phyloP scores from a whole-genome alignment of 2,888 invertebrate genomes.

The Pristionchus exspectatus region DNA sequence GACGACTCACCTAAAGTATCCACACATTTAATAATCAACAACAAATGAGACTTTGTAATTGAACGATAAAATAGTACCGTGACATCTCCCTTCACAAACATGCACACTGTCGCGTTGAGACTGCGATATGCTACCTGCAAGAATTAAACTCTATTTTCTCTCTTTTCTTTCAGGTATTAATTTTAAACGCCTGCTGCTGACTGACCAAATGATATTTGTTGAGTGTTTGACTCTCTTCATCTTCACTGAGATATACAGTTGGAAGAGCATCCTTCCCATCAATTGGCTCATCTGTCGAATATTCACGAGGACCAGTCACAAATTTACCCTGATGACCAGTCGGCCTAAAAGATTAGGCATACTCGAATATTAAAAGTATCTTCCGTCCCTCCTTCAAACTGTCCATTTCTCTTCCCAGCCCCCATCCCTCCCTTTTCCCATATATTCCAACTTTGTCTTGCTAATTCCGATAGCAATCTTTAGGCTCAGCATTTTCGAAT shows the following conservation, averaged over 20 bases:
- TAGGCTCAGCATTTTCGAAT: background rate
- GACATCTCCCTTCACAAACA: constrained; percentile 83
- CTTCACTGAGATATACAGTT: constrained; percentile 13
- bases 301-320: constrained; percentile 54
- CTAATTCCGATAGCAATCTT: background rate
- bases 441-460: background rate
- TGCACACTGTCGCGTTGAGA: constrained; percentile 89
- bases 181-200: background rate
- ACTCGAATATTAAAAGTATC: too few species aligned
- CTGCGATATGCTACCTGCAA: constrained; percentile 89
- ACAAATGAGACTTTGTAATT: background rate
- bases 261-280: constrained; percentile 34
- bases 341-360: background rate
- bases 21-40: background rate
- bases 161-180: background rate
- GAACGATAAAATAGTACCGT: background rate
- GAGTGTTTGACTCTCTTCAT: constrained; percentile 17
- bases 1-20: constrained; percentile 59
- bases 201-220: constrained; percentile 48
- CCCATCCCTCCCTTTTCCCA: too few species aligned
- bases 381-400: too few species aligned
- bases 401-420: too few species aligned
- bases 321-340: constrained; percentile 53
- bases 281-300: constrained; percentile 53
- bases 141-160: too few species aligned